These are phyloP conservation scores for Nannoperca obscura DNA, from an alignment of 2,797 vertebrate species.

Conservation along the genomic window DNA sequence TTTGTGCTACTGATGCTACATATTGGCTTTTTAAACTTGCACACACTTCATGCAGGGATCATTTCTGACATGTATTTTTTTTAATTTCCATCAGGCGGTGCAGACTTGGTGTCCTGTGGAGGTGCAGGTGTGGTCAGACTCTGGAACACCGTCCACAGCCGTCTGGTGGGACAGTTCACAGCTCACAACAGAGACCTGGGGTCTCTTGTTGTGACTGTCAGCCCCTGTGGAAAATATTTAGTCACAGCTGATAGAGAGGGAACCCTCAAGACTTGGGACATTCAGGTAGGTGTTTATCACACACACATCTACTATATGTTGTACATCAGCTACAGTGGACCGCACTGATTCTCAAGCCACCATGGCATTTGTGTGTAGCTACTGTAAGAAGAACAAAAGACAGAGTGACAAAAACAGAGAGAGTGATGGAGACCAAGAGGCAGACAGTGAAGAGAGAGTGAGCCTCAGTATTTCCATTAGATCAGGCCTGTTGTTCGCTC, in stretches of 20 bases:
- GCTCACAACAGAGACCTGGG: constrained; percentile 77
- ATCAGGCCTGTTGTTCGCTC: constrained; percentile 45
- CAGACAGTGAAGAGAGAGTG: constrained; percentile 38
- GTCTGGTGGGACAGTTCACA: constrained; percentile 80
- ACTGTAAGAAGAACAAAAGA: neutral
- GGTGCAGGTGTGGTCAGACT: constrained; percentile 85
- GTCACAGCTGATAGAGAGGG: constrained; percentile 82
- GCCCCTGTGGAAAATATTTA: constrained; percentile 75
- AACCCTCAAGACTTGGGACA: constrained; percentile 81
- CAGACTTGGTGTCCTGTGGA: constrained; percentile 81
- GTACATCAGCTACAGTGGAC: neutral
- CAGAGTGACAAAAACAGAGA: constrained; percentile 9
- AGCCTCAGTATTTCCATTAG: constrained; percentile 43
- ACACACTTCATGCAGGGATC: neutral
- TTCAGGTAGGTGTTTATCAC: constrained; percentile 68
- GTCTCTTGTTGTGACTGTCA: constrained; percentile 77
- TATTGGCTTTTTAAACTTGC: neutral
- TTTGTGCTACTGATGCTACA: neutral
- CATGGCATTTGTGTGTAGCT: neutral
- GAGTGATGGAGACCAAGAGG: constrained; percentile 40
- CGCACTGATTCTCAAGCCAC: neutral
- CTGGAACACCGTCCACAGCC: constrained; percentile 75
- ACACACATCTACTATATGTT: neutral
- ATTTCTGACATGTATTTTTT: neutral
- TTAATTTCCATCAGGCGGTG: constrained; percentile 72